Evolutionary conservation across 2,888 invertebrate genomes (phyloP).

Genomic region (Epicampocera succincta): DNA sequence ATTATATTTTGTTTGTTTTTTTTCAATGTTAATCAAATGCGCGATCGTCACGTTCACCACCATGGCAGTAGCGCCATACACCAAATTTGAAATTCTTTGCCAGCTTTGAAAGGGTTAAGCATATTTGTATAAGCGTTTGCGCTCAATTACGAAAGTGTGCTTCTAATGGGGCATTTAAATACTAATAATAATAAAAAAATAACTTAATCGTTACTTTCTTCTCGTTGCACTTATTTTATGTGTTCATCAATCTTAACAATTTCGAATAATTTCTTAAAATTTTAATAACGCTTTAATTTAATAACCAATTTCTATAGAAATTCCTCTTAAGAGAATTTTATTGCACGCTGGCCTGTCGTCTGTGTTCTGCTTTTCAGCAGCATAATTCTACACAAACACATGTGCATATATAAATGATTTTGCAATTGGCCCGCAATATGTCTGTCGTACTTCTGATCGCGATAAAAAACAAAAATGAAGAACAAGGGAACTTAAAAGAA

Average conservation of each 20-base stretch:
- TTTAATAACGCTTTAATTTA: constrained; percentile 44
- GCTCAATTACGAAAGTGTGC: constrained; percentile 55
- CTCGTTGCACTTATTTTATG: constrained; percentile 3
- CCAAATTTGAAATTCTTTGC: too few species aligned
- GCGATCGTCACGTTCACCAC: too few species aligned
- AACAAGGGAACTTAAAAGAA: constrained; percentile 26
- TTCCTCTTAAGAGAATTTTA: constrained; percentile 24
- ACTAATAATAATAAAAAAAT: neutral
- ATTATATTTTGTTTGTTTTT: too few species aligned
- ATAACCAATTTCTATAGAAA: constrained; percentile 39
- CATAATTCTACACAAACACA: neutral
- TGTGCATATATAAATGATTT: neutral
- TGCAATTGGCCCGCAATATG: constrained; percentile 3
- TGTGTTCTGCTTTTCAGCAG: constrained; percentile 1
- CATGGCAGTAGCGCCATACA: too few species aligned
- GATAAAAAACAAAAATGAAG: constrained; percentile 34
- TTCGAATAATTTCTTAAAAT: constrained; percentile 43
- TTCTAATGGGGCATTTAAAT: constrained; percentile 49
- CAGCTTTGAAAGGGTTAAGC: too few species aligned
- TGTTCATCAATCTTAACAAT: constrained; percentile 29
- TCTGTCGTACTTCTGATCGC: constrained; percentile 38
- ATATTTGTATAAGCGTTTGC: too few species aligned
- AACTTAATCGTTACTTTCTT: neutral
- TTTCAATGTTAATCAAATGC: too few species aligned
- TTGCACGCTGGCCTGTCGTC: constrained; percentile 11